Conservation (phyloP, 2,113 vertebrate genomes). For the Hippocampus comes region DNA sequence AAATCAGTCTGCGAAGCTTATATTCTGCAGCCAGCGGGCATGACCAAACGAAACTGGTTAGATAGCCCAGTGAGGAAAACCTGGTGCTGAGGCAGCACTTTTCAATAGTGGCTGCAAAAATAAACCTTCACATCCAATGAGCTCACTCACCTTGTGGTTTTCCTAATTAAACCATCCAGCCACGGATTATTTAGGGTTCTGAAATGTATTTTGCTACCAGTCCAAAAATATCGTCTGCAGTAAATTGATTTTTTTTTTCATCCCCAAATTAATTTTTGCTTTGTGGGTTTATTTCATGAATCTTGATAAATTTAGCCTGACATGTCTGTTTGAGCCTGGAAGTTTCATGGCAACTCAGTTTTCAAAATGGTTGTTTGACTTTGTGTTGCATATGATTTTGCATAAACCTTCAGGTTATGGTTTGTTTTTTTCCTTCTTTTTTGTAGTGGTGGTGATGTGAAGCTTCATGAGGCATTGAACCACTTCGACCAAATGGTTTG, state of each 20-base stretch:
- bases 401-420: background rate
- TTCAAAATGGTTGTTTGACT: background rate
- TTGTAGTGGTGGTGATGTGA: too few species aligned
- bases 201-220: slow-evolving; percentile 20
- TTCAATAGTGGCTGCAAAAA: slow-evolving; percentile 45
- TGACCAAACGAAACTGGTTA: slow-evolving; percentile 44
- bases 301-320: slow-evolving; percentile 10
- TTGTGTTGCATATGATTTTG: background rate
- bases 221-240: slow-evolving; percentile 36
- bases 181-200: slow-evolving; percentile 36
- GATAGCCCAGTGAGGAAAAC: slow-evolving; percentile 21
- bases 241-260: slow-evolving; percentile 28
- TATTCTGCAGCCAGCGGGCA: slow-evolving; percentile 30
- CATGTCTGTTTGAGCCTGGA: background rate
- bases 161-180: slow-evolving; percentile 48
- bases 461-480: too few species aligned
- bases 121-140: slow-evolving; percentile 44
- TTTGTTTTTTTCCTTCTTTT: too few species aligned
- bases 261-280: background rate
- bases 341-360: background rate
- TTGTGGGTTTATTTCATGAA: slow-evolving; percentile 9
- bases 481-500: too few species aligned
- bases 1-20: slow-evolving; percentile 30
- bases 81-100: slow-evolving; percentile 50
- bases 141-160: slow-evolving; percentile 45